Percentiles rank a stretch among this genome's conserved stretches.
phyloP scores from a whole-genome alignment of 2,888 invertebrate species.

The Phengaris arion region DNA sequence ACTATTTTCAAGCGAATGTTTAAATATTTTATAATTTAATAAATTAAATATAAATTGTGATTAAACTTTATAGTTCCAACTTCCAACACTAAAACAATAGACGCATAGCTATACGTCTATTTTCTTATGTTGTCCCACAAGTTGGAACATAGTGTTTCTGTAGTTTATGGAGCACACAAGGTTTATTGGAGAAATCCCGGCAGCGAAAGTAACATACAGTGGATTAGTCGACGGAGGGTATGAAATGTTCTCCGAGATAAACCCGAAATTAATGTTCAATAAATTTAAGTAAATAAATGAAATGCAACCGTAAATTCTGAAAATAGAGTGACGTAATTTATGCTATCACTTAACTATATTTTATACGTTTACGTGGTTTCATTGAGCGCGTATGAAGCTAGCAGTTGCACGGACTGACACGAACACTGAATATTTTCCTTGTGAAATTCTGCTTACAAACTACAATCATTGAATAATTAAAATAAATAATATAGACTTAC shows the following conservation, averaged over 20 bases:
- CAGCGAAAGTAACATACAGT: constrained; percentile 23
- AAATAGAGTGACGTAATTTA: neutral
- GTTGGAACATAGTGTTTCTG: constrained; percentile 15
- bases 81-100: neutral
- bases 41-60: neutral
- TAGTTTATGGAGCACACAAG: constrained; percentile 28
- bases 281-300: constrained; percentile 22
- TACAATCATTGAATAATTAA: no score
- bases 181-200: constrained; percentile 25
- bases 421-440: no score
- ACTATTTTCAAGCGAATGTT: no score
- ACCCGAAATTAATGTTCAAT: constrained; percentile 25
- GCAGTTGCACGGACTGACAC: no score
- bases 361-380: neutral
- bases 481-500: no score
- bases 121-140: neutral
- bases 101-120: neutral
- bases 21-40: no score
- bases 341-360: neutral
- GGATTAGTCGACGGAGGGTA: constrained; percentile 25
- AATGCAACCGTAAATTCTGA: constrained; percentile 16
- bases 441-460: no score
- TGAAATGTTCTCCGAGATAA: constrained; percentile 20
- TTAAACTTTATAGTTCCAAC: neutral
- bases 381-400: neutral